Conservation (phyloP, 2,113 vertebrate genomes). For the Apistogramma diplotaenia region DNA sequence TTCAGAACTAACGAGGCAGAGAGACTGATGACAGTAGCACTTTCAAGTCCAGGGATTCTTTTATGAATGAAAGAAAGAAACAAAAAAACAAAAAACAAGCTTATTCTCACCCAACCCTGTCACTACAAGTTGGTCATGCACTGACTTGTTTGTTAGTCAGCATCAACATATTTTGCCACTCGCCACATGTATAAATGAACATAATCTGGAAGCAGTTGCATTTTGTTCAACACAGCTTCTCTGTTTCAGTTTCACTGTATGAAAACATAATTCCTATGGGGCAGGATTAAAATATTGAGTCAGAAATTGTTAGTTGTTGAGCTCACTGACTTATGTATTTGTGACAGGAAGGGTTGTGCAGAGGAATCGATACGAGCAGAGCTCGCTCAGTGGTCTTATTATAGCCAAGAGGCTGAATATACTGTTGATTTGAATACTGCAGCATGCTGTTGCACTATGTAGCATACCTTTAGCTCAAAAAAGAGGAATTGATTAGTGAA, state of each 20-base stretch:
- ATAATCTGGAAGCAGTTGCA: background rate
- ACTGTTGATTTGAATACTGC: background rate
- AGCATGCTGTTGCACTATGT: background rate
- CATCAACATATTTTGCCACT: background rate
- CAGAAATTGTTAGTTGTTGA: background rate
- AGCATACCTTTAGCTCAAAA: background rate
- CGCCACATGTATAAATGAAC: background rate
- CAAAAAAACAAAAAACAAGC: background rate
- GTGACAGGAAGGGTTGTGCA: background rate
- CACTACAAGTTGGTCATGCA: background rate
- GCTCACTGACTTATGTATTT: no score
- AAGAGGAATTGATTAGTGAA: slow-evolving; percentile 4
- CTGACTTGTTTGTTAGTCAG: background rate
- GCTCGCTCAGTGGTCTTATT: background rate
- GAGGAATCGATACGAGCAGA: background rate
- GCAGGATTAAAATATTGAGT: no score
- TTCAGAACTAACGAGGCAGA: background rate
- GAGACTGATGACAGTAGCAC: background rate
- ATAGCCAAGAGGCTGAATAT: background rate
- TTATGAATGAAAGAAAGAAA: background rate
- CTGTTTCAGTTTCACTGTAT: background rate
- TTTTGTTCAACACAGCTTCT: background rate
- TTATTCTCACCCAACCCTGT: background rate
- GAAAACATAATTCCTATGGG: background rate
- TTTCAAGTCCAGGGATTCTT: background rate